Conservation (phyloP, 2,113 vertebrate species). For the Elephantulus edwardii region DNA sequence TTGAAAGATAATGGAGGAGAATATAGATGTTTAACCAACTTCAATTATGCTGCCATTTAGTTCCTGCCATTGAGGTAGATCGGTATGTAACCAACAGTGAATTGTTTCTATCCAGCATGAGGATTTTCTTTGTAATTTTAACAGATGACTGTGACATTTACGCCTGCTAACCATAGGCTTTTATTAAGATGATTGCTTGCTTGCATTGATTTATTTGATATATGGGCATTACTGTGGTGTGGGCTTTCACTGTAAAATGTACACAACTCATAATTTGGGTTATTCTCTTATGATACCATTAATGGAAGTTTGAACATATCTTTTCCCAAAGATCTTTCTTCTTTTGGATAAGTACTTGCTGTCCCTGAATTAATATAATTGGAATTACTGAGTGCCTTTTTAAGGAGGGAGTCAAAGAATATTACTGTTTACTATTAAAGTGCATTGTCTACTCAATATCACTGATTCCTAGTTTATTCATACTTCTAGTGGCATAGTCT, state of each 20-base stretch:
- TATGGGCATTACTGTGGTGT: slow-evolving; percentile 55
- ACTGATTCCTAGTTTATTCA: slow-evolving; percentile 33
- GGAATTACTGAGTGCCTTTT: not conserved
- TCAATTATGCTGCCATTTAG: slow-evolving; percentile 59
- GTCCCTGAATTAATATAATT: not conserved
- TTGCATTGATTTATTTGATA: slow-evolving; percentile 70
- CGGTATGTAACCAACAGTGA: slow-evolving; percentile 36
- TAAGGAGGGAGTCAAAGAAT: not conserved
- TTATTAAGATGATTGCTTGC: slow-evolving; percentile 71
- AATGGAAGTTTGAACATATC: slow-evolving; percentile 3
- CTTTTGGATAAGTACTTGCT: slow-evolving; percentile 42
- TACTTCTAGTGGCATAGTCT: not conserved
- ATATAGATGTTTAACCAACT: slow-evolving; percentile 59
- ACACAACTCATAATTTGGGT: slow-evolving; percentile 31
- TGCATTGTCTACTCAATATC: slow-evolving; percentile 17
- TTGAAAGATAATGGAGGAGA: slow-evolving; percentile 66
- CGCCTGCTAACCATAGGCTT: slow-evolving; percentile 59
- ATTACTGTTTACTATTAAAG: slow-evolving; percentile 26
- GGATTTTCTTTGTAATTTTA: slow-evolving; percentile 28
- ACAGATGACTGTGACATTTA: slow-evolving; percentile 53
- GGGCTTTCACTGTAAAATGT: slow-evolving; percentile 46
- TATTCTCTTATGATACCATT: slow-evolving; percentile 25
- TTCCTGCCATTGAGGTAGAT: slow-evolving; percentile 53
- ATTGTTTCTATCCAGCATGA: slow-evolving; percentile 43
- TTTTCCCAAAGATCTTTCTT: slow-evolving; percentile 28